Evolutionary conservation across 1,140 invertebrate genomes (phyloP).

Genomic region (Diprion similis): DNA sequence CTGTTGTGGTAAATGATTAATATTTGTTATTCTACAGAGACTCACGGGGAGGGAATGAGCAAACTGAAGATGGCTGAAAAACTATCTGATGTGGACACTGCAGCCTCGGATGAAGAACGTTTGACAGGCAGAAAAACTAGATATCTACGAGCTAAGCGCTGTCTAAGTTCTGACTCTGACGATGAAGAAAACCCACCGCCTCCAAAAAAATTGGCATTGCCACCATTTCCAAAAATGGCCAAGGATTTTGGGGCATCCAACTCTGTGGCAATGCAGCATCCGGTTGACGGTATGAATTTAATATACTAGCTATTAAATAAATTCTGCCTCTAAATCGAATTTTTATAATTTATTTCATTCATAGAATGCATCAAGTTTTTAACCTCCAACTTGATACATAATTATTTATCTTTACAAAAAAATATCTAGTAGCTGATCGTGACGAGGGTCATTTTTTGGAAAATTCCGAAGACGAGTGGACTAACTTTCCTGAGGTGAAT

Average conservation of each 20-base stretch:
- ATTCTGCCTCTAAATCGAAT: background rate
- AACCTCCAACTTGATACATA: too few relatives aligned
- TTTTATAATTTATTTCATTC: background rate
- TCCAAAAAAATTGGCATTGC: background rate
- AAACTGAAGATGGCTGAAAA: conserved; percentile 17
- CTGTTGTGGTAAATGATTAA: background rate
- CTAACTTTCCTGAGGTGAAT: background rate
- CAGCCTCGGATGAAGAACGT: conserved; percentile 6
- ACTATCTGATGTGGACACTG: conserved; percentile 15
- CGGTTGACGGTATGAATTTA: background rate
- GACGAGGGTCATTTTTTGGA: conserved; percentile 1
- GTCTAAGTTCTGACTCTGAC: background rate
- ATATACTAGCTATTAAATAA: background rate
- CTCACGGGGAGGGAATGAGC: conserved; percentile 9
- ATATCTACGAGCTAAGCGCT: conserved; percentile 11
- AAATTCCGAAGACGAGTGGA: background rate
- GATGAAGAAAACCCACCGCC: background rate
- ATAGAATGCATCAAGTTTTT: too few relatives aligned
- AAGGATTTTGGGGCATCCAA: background rate
- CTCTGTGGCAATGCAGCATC: background rate
- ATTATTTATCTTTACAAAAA: background rate
- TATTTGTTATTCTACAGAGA: conserved; percentile 6
- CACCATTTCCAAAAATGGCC: background rate
- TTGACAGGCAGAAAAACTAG: background rate
- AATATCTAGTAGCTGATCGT: background rate